Evolutionary conservation across 2,113 vertebrate genomes (phyloP).

Genomic region (Cinclus cinclus): DNA sequence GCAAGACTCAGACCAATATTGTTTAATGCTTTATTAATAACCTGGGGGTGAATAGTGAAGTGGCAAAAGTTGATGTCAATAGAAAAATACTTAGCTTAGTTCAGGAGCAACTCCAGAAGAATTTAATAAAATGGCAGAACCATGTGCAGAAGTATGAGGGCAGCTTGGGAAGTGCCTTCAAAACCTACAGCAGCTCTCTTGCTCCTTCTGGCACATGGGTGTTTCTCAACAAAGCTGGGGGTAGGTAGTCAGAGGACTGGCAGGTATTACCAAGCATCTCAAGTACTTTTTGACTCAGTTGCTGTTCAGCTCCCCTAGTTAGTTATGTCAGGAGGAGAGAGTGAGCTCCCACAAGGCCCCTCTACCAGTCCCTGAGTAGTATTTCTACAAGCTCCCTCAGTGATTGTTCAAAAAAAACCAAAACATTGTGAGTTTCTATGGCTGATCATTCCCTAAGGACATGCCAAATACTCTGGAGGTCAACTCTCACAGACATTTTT

Average conservation of each 20-base stretch:
- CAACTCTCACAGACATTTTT: background rate
- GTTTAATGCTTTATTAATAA: conserved; percentile 66
- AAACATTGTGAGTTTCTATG: background rate
- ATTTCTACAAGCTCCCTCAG: background rate
- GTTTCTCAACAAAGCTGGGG: background rate
- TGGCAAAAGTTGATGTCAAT: conserved; percentile 62
- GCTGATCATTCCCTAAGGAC: background rate
- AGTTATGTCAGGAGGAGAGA: background rate
- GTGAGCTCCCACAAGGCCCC: background rate
- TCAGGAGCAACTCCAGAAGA: conserved; percentile 34
- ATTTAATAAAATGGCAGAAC: conserved; percentile 33
- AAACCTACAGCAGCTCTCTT: background rate
- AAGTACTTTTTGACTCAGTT: background rate
- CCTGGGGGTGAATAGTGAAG: conserved; percentile 39
- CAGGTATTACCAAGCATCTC: background rate
- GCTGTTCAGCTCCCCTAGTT: background rate
- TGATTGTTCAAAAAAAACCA: background rate
- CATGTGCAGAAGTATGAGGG: background rate
- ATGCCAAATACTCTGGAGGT: background rate
- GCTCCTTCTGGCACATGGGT: rapidly evolving
- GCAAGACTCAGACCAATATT: conserved; percentile 40
- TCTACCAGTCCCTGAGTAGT: background rate
- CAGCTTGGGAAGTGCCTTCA: background rate
- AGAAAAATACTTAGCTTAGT: conserved; percentile 36
- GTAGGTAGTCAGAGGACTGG: background rate